Evolutionary conservation across 2,113 vertebrate species (phyloP).

Genomic region (Crypturellus undulatus): DNA sequence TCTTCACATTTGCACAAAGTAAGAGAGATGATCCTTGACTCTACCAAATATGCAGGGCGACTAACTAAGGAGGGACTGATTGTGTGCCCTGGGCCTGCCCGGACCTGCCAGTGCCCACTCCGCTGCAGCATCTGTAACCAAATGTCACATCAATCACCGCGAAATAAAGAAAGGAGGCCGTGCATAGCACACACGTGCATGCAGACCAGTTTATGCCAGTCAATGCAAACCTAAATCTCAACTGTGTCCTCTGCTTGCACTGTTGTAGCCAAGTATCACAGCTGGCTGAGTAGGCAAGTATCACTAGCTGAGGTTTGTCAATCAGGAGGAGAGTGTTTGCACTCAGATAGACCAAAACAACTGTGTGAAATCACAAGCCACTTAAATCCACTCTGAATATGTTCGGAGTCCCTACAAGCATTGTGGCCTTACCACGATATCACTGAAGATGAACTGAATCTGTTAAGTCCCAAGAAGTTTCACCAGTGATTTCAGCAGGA

Average conservation of each 20-base stretch:
- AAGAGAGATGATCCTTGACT: neutral
- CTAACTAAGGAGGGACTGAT: neutral
- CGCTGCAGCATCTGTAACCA: neutral
- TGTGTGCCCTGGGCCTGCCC: neutral
- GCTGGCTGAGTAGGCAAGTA: neutral
- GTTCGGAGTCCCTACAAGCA: neutral
- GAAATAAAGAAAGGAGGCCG: neutral
- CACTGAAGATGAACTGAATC: neutral
- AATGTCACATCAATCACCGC: neutral
- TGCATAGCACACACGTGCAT: neutral
- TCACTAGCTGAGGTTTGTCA: neutral
- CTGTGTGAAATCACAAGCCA: neutral
- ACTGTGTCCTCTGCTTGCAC: neutral
- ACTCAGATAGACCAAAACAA: neutral
- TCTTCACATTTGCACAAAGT: neutral
- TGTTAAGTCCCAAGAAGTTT: neutral
- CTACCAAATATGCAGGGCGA: fast-evolving
- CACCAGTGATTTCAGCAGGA: neutral
- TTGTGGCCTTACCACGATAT: neutral
- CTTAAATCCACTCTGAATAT: neutral
- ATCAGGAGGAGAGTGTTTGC: neutral
- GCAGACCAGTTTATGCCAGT: neutral
- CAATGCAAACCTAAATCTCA: neutral
- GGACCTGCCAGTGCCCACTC: neutral
- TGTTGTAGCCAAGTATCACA: neutral